Evolutionary conservation across 2,113 vertebrate species (phyloP).

Genomic region (Eudyptes chrysolophus): DNA sequence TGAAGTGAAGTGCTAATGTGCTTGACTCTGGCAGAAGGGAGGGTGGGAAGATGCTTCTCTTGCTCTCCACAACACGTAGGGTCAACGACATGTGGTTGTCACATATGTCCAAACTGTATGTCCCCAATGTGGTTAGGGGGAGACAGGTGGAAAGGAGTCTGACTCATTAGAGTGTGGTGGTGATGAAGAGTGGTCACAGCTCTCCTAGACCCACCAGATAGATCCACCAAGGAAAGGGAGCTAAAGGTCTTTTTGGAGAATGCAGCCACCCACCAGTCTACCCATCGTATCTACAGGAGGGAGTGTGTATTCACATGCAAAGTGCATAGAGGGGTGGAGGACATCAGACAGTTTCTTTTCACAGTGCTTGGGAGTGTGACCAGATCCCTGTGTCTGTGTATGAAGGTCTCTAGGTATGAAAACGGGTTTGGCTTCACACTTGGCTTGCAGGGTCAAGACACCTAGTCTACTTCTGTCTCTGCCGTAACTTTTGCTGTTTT

Average conservation of each 20-base stretch:
- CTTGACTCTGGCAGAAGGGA: neutral
- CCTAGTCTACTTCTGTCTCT: neutral
- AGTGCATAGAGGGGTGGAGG: no score
- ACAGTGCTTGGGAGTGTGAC: neutral
- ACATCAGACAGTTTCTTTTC: neutral
- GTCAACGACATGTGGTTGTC: neutral
- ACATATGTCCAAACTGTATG: neutral
- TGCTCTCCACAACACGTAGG: neutral
- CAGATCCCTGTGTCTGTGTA: neutral
- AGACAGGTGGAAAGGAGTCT: neutral
- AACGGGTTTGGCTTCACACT: neutral
- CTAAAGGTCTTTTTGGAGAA: neutral
- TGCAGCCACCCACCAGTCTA: neutral
- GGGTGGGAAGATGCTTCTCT: neutral
- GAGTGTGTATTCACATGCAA: neutral
- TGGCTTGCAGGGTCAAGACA: neutral
- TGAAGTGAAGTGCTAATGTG: neutral
- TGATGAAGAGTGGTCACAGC: neutral
- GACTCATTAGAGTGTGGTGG: neutral
- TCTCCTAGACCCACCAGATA: neutral
- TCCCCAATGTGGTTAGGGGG: neutral
- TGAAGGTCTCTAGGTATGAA: neutral
- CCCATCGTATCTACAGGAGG: rapidly evolving
- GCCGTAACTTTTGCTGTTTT: neutral
- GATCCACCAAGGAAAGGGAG: neutral